A percentile compares a stretch with the other conserved stretches of the same genome.
These are phyloP conservation scores for Athetis lepigone DNA, from an alignment of 2,888 invertebrate genomes.

Conservation along the genomic window DNA sequence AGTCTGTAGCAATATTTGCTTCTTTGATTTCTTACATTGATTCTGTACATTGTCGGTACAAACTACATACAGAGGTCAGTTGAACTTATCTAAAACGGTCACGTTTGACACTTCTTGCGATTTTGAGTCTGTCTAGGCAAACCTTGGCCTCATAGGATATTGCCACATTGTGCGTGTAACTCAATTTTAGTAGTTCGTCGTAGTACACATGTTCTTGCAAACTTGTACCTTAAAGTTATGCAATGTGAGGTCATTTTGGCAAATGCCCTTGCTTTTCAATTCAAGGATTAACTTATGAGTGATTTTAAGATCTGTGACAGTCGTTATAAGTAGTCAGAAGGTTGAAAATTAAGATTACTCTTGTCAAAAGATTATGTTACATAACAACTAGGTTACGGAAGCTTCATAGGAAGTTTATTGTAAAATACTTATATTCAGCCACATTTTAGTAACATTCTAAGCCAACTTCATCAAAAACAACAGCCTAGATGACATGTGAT, in stretches of 20 bases:
- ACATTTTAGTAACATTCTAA: too few relatives aligned
- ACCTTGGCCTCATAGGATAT: constrained; percentile 62
- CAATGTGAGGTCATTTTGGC: constrained; percentile 1
- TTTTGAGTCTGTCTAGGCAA: constrained; percentile 38
- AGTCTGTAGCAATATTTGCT: too few relatives aligned
- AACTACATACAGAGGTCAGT: constrained; percentile 48
- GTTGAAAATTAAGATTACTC: too few relatives aligned
- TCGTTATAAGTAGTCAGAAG: too few relatives aligned
- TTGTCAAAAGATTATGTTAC: too few relatives aligned
- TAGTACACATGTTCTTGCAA: constrained; percentile 19
- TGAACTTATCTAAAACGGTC: constrained; percentile 52
- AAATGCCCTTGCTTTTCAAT: not conserved
- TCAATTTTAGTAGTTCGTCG: constrained; percentile 27
- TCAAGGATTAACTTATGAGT: not conserved
- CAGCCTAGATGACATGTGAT: too few relatives aligned
- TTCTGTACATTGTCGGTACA: constrained; percentile 12
- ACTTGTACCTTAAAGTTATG: not conserved
- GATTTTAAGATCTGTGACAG: too few relatives aligned
- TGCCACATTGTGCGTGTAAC: constrained; percentile 50
- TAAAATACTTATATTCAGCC: too few relatives aligned
- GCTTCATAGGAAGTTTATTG: too few relatives aligned
- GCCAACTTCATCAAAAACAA: too few relatives aligned
- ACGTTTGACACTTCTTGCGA: constrained; percentile 50
- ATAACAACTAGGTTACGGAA: too few relatives aligned
- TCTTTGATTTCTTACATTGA: too few relatives aligned